phyloP scores from a whole-genome alignment of 2,888 invertebrate genomes.

The Amphipoea lucens region DNA sequence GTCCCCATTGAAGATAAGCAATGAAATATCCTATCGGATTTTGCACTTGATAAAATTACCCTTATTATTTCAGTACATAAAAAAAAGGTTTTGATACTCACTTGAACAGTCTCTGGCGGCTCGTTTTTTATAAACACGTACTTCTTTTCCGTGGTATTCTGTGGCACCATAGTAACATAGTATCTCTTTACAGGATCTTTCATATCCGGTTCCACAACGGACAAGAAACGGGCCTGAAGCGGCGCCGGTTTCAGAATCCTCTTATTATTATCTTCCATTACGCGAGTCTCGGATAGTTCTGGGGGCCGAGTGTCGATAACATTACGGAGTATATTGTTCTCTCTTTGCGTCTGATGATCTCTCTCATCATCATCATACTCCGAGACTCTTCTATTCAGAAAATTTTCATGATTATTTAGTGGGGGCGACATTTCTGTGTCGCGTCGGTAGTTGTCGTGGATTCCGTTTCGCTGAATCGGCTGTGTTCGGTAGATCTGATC shows the following conservation, averaged over 20 bases:
- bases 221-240: constrained; percentile 82
- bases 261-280: constrained; percentile 79
- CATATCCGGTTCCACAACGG: constrained; percentile 80
- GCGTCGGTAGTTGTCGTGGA: constrained; percentile 81
- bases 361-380: constrained; percentile 86
- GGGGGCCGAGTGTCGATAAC: constrained; percentile 77
- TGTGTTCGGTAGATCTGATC: constrained; percentile 78
- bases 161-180: constrained; percentile 84
- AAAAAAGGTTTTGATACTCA: constrained; percentile 68
- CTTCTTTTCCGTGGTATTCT: constrained; percentile 90
- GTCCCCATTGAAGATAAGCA: background rate
- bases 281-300: constrained; percentile 82
- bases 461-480: constrained; percentile 79
- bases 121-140: constrained; percentile 92
- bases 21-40: background rate
- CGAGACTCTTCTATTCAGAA: constrained; percentile 82
- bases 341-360: constrained; percentile 75
- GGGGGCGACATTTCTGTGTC: constrained; percentile 80
- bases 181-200: constrained; percentile 83
- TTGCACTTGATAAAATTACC: background rate
- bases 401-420: constrained; percentile 81
- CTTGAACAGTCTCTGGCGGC: constrained; percentile 85
- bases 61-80: background rate
- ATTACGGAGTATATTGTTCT: constrained; percentile 75
- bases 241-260: constrained; percentile 87